These are phyloP conservation scores for Dicrostonyx torquatus DNA, from an alignment of 2,797 vertebrate species.

Conservation along the genomic window DNA sequence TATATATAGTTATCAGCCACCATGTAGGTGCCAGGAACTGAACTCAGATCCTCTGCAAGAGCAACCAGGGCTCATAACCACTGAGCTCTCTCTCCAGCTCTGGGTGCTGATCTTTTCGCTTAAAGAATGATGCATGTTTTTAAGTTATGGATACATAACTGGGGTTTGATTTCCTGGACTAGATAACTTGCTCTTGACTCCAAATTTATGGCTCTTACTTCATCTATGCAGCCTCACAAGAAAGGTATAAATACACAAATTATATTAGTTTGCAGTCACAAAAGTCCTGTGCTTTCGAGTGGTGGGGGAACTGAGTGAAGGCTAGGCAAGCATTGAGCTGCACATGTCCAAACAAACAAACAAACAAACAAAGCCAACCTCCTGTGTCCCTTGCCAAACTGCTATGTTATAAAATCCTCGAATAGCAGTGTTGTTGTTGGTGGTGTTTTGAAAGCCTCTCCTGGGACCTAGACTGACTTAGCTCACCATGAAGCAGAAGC, in stretches of 20 bases:
- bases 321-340: not conserved
- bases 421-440: not conserved
- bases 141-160: not conserved
- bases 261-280: not conserved
- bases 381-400: not conserved
- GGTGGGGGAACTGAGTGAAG: not conserved
- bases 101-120: not conserved
- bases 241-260: not conserved
- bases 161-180: slow-evolving; percentile 36
- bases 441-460: not conserved
- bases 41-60: not conserved
- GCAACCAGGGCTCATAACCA: not conserved
- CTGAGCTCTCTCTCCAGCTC: not conserved
- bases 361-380: not conserved
- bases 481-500: not conserved
- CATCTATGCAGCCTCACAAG: not conserved
- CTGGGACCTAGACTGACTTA: not conserved
- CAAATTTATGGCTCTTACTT: slow-evolving; percentile 24
- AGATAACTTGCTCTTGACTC: not conserved
- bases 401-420: not conserved
- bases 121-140: slow-evolving; percentile 1
- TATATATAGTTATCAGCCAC: not conserved
- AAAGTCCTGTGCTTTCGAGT: not conserved
- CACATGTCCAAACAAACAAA: not conserved
- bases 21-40: not conserved